Evolutionary conservation across 2,888 invertebrate species (phyloP), one percentile per base, ranked within the genome.

Genomic region (Lasius platythorax): DNA sequence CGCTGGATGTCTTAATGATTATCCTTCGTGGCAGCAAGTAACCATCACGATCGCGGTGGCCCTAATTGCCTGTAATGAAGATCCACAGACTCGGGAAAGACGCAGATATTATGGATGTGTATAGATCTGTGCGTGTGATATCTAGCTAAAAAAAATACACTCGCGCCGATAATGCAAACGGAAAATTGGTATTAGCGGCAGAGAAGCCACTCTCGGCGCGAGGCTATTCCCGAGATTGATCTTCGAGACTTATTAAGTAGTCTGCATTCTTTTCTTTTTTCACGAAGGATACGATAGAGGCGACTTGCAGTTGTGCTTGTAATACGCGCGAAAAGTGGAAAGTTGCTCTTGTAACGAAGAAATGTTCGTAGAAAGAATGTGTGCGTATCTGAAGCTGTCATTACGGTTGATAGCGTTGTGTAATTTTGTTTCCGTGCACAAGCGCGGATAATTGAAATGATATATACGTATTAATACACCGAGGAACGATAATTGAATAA

Each of bases 1-100:
- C 64, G 68, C 64, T 74, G 40, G 82, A 88, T 87, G 82, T 79
- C 70, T 85, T 87, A 83, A 85, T 66, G 89, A 88, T 82, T 58
- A 67, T 83, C 61, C 74, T 78, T 61, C 81, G 73, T 63, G 74
- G 40, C 70, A 53, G 18, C 74, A 56, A 87, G 86, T 83, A 58
- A 56, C 33, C 74, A 53, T 75, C 72, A 76, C 81, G 81, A 46
- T 73, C 83, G 70, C 84, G 68, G 84, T 85, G 82, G 75, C 82
- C 85, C 88, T 89, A 89, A 89, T 89, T 85, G 63, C 86, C 67
- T 76, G 67, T 88, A 87, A 89, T 86, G 83, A 79, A 84, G 83
- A 81, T 87, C 43, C 88, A 79, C 87, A 75, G 81, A 84, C 70
- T 15, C 15, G 66, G 74, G 46, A 79, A 78, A 75, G 50, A 88